Evolutionary conservation across 2,888 invertebrate species (phyloP).

Genomic region (Lordiphosa fenestrarum): DNA sequence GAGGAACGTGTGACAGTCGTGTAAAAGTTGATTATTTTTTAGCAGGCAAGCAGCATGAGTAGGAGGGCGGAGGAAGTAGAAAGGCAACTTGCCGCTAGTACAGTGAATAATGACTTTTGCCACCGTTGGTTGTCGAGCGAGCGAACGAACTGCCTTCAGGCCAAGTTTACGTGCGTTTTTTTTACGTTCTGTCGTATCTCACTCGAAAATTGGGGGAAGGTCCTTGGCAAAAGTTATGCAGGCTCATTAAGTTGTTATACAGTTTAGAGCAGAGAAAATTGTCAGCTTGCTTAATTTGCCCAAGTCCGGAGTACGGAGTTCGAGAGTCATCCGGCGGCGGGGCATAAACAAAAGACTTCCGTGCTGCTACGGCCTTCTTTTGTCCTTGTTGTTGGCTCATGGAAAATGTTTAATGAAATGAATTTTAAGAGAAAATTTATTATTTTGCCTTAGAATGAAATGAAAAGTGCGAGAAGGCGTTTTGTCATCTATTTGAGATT

Average conservation of each 20-base stretch:
- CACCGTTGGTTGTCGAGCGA: conserved; percentile 34
- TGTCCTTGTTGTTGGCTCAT: conserved; percentile 46
- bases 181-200: conserved; percentile 16
- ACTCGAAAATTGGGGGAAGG: conserved; percentile 23
- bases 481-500: conserved; percentile 25
- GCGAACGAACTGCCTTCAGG: conserved; percentile 47
- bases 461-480: conserved; percentile 59
- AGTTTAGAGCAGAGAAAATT: conserved; percentile 73
- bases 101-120: conserved; percentile 75
- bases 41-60: conserved; percentile 16
- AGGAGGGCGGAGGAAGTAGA: not conserved
- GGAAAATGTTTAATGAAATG: conserved; percentile 71
- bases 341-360: conserved; percentile 73
- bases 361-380: conserved; percentile 31
- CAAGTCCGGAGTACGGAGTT: conserved; percentile 23
- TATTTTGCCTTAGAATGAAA: conserved; percentile 63
- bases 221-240: conserved; percentile 67
- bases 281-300: conserved; percentile 75
- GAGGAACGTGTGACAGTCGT: conserved; percentile 71
- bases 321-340: conserved; percentile 5
- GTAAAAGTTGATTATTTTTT: conserved; percentile 76
- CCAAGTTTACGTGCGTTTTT: conserved; percentile 60
- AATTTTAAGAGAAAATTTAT: conserved; percentile 71
- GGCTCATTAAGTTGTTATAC: conserved; percentile 77
- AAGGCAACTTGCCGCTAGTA: conserved; percentile 52